Evolutionary conservation across 2,888 invertebrate species (phyloP).

Genomic region (Criorhina ranunculi): DNA sequence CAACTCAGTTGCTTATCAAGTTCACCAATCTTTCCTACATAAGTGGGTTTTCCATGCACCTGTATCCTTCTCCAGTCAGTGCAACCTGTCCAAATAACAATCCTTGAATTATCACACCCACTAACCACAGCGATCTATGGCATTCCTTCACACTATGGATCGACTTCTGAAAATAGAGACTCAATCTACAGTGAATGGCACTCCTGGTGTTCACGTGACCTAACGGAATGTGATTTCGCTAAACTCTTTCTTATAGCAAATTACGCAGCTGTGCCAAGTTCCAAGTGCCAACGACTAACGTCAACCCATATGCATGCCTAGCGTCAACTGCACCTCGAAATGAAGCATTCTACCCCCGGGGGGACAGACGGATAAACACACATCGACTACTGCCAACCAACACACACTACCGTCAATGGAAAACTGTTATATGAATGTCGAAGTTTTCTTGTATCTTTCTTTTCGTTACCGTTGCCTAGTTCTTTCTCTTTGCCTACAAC

Average conservation of each 20-base stretch:
- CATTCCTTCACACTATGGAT: conserved; percentile 19
- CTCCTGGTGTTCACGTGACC: conserved; percentile 52
- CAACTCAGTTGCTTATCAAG: conserved; percentile 3
- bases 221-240: conserved; percentile 68
- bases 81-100: conserved; percentile 14
- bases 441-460: conserved; percentile 29
- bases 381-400: background rate
- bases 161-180: background rate
- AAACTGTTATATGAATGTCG: conserved; percentile 56
- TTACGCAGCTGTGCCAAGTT: conserved; percentile 55
- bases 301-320: conserved; percentile 49
- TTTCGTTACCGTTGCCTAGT: conserved; percentile 65
- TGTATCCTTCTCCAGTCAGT: background rate
- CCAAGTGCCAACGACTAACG: conserved; percentile 53
- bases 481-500: conserved; percentile 27
- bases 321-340: conserved; percentile 54
- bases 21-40: background rate
- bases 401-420: background rate
- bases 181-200: conserved; percentile 32
- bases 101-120: conserved; percentile 50
- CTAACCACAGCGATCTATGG: conserved; percentile 7
- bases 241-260: conserved; percentile 45
- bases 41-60: background rate
- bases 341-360: conserved; percentile 36
- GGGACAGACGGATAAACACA: conserved; percentile 1